A percentile compares a stretch with the other conserved stretches of the same genome.
Evolutionary conservation across 2,888 invertebrate species (phyloP).

Genomic region (Neoascia interrupta): DNA sequence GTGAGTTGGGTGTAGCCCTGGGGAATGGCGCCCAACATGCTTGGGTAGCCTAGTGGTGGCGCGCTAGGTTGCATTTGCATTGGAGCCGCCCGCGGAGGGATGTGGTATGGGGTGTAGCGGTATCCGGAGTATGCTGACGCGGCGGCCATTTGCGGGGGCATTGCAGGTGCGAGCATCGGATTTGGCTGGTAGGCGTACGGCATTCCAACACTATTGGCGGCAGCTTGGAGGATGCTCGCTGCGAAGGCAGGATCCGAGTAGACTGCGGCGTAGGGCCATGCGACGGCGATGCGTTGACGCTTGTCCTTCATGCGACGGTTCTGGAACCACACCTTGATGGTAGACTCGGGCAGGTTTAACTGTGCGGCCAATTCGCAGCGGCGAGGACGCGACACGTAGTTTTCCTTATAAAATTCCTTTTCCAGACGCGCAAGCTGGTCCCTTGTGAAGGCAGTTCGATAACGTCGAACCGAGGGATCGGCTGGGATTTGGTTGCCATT

Average conservation of each 20-base stretch:
- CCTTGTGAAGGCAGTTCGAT: constrained; percentile 97
- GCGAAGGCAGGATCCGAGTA: constrained; percentile 96
- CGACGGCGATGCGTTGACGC: constrained; percentile 94
- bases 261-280: constrained; percentile 97
- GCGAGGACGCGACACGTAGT: constrained; percentile 97
- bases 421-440: constrained; percentile 95
- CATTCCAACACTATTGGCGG: constrained; percentile 86
- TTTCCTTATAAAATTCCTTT: constrained; percentile 97
- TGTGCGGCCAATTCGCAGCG: constrained; percentile 96
- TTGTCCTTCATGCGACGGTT: constrained; percentile 88
- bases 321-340: constrained; percentile 99
- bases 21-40: constrained; percentile 75
- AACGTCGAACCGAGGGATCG: constrained; percentile 89
- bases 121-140: constrained; percentile 76
- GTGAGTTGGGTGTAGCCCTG: constrained; percentile 72
- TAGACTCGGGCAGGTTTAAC: constrained; percentile 96
- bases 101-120: constrained; percentile 81
- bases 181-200: constrained; percentile 84
- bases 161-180: constrained; percentile 80
- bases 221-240: constrained; percentile 94
- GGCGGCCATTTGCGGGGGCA: constrained; percentile 80
- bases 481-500: constrained; percentile 78
- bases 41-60: constrained; percentile 66
- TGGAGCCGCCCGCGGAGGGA: constrained; percentile 80
- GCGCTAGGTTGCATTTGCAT: constrained; percentile 75